Conservation (phyloP, 2,113 vertebrate species). For the Arizona elegans region DNA sequence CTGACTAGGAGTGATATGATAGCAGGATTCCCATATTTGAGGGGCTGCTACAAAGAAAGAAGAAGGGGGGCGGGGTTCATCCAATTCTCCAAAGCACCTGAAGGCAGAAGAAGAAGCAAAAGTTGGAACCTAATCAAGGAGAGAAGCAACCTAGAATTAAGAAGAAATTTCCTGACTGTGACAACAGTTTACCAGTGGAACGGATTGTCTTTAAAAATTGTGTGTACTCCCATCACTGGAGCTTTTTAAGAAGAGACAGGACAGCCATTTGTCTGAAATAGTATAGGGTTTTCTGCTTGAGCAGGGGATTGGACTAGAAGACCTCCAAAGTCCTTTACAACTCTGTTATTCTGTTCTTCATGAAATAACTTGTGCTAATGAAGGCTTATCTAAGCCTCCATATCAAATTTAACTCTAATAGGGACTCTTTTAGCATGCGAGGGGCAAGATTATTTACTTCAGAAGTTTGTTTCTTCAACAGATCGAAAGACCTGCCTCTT, state of each 20-base stretch:
- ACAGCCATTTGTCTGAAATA: neutral
- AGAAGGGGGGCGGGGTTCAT: too few relatives aligned
- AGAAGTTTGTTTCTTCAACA: neutral
- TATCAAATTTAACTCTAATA: neutral
- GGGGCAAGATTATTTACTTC: neutral
- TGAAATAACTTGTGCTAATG: neutral
- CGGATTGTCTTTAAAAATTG: too few relatives aligned
- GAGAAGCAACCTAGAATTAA: too few relatives aligned
- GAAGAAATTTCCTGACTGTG: too few relatives aligned
- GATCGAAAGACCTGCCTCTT: accelerated
- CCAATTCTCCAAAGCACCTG: neutral
- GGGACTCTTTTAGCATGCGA: accelerated
- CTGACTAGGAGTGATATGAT: too few relatives aligned
- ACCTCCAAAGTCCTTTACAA: neutral
- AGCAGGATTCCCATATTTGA: too few relatives aligned
- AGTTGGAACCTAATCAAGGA: too few relatives aligned
- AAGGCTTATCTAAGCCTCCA: neutral
- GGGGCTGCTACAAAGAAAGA: too few relatives aligned
- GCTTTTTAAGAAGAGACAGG: too few relatives aligned
- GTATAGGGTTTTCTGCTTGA: neutral
- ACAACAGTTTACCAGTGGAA: too few relatives aligned
- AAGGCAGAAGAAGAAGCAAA: too few relatives aligned
- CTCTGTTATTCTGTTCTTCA: neutral
- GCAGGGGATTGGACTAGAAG: neutral
- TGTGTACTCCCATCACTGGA: too few relatives aligned